A percentile compares a stretch with the other conserved stretches of the same genome.
phyloP scores from a whole-genome alignment of 2,113 vertebrate genomes.

The Gambusia holbrooki region DNA sequence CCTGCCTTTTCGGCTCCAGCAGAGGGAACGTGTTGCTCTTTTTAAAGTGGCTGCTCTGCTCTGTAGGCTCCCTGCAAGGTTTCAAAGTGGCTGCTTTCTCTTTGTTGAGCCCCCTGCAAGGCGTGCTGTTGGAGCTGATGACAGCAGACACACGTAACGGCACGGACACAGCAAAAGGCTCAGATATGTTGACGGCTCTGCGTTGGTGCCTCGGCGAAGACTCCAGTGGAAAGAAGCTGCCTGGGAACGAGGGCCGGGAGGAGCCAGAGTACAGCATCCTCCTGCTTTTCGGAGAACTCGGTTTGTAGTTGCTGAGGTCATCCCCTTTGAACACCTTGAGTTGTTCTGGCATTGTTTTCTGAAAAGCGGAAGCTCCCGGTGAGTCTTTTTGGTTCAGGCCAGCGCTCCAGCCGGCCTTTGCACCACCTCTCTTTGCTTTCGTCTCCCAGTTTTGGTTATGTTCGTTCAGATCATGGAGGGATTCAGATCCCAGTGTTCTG shows the following conservation, averaged over 20 bases:
- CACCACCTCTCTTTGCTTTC: slow-evolving; percentile 80
- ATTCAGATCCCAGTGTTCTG: slow-evolving; percentile 84
- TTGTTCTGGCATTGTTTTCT: slow-evolving; percentile 89
- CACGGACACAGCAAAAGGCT: slow-evolving; percentile 94
- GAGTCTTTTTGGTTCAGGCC: slow-evolving; percentile 60
- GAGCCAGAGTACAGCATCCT: slow-evolving; percentile 93
- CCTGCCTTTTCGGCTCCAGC: slow-evolving; percentile 66
- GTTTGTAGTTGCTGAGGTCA: slow-evolving; percentile 84
- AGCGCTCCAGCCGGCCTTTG: slow-evolving; percentile 73
- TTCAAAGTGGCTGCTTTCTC: slow-evolving; percentile 81
- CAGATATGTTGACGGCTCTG: slow-evolving; percentile 95
- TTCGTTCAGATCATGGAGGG: slow-evolving; percentile 86
- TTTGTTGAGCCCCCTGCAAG: slow-evolving; percentile 85
- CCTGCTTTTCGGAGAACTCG: slow-evolving; percentile 88
- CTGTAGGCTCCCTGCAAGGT: slow-evolving; percentile 62
- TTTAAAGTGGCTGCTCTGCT: slow-evolving; percentile 43
- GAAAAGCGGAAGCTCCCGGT: slow-evolving; percentile 51
- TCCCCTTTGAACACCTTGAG: slow-evolving; percentile 92
- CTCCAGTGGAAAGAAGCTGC: slow-evolving; percentile 92
- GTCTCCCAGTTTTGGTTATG: slow-evolving; percentile 86
- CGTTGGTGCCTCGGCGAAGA: slow-evolving; percentile 92
- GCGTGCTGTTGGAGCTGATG: slow-evolving; percentile 95
- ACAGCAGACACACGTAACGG: slow-evolving; percentile 92
- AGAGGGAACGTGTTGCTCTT: slow-evolving; percentile 70
- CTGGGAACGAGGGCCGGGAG: slow-evolving; percentile 83